A percentile compares a stretch with the other conserved stretches of the same genome.
Evolutionary conservation across 2,113 vertebrate species (phyloP).

Genomic region (Vulpes vulpes): DNA sequence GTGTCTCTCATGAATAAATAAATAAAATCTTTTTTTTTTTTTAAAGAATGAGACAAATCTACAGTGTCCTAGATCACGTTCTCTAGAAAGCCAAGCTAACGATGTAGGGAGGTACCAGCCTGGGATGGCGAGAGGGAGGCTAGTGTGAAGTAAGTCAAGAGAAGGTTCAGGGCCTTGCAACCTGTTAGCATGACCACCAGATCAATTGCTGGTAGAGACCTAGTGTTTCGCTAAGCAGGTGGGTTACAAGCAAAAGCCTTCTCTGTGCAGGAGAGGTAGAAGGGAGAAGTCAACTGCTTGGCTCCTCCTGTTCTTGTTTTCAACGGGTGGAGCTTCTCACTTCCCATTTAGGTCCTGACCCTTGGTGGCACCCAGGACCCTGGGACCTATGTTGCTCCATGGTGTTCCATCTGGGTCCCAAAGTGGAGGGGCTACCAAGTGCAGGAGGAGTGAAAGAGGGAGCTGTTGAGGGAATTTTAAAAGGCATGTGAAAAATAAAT

Average conservation of each 20-base stretch:
- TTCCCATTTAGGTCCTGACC: neutral
- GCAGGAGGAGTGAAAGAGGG: neutral
- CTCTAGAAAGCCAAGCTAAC: neutral
- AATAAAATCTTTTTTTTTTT: no score
- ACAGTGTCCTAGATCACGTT: neutral
- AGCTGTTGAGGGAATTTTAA: neutral
- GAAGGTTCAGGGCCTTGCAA: neutral
- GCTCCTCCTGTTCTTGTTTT: neutral
- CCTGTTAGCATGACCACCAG: rapidly evolving
- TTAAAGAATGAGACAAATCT: neutral
- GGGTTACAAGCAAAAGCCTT: neutral
- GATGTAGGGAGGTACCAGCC: neutral
- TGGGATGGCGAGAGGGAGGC: neutral
- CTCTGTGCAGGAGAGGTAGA: neutral
- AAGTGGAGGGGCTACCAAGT: neutral
- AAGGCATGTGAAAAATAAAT: neutral
- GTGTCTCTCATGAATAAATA: no score
- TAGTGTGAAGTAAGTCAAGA: neutral
- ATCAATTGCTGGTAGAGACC: rapidly evolving
- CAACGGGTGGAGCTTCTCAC: neutral
- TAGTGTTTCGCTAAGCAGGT: rapidly evolving
- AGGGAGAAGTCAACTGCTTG: neutral
- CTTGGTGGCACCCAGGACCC: neutral
- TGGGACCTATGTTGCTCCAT: neutral
- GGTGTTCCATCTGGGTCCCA: neutral